These are phyloP conservation scores for Cecropterus lyciades DNA, from an alignment of 1,140 invertebrate genomes.

Conservation along the genomic window DNA sequence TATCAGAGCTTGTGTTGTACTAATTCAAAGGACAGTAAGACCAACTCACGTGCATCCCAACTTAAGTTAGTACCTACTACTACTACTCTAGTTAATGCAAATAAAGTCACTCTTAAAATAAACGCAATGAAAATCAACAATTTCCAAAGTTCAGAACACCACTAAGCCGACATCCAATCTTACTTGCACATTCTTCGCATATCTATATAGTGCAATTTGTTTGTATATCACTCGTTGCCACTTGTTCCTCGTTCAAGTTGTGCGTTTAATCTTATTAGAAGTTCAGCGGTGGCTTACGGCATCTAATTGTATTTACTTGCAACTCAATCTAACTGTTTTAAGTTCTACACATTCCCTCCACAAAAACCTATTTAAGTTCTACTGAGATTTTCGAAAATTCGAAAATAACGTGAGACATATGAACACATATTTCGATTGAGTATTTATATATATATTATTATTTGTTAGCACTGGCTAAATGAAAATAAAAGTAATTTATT, in stretches of 20 bases:
- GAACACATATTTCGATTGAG: background rate
- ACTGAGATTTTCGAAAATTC: background rate
- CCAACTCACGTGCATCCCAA: too few relatives aligned
- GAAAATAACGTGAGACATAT: too few relatives aligned
- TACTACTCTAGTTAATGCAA: too few relatives aligned
- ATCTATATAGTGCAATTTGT: conserved; percentile 48
- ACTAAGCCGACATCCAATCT: conserved; percentile 28
- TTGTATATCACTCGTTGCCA: conserved; percentile 52
- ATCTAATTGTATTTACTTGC: conserved; percentile 35
- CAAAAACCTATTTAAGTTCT: conserved; percentile 27
- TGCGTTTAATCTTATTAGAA: conserved; percentile 38
- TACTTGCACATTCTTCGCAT: conserved; percentile 28
- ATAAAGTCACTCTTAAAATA: too few relatives aligned
- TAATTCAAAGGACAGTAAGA: too few relatives aligned
- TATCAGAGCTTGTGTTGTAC: too few relatives aligned
- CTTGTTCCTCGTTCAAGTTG: conserved; percentile 44
- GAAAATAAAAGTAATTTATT: too few relatives aligned
- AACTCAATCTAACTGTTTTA: conserved; percentile 37
- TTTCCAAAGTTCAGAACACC: conserved; percentile 7
- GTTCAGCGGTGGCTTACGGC: conserved; percentile 32
- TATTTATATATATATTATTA: too few relatives aligned
- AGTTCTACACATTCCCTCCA: conserved; percentile 30
- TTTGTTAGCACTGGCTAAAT: too few relatives aligned
- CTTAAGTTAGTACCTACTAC: too few relatives aligned
- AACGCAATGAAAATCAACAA: too few relatives aligned